Evolutionary conservation across 2,888 invertebrate species (phyloP).

Genomic region (Octonoba sinensis): DNA sequence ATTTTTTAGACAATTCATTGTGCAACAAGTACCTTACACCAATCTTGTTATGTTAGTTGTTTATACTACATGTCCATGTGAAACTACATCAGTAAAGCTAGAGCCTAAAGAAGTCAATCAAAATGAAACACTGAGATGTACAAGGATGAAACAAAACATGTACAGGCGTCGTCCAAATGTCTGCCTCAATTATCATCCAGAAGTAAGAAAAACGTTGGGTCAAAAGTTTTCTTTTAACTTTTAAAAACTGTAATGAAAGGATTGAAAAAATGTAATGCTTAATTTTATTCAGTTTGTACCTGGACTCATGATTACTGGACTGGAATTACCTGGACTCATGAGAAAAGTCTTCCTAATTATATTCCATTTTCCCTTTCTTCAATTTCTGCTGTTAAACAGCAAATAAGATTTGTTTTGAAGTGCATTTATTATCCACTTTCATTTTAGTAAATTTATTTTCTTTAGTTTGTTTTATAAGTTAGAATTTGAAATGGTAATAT

Average conservation of each 20-base stretch:
- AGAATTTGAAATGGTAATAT: too few species aligned
- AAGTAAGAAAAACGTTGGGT: conserved; percentile 54
- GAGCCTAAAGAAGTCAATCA: conserved; percentile 65
- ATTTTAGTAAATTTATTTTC: too few species aligned
- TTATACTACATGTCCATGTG: conserved; percentile 66
- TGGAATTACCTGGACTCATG: neutral
- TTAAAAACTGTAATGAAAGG: neutral
- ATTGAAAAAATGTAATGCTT: neutral
- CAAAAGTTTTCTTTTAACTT: neutral
- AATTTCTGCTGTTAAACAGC: too few species aligned
- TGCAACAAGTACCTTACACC: conserved; percentile 67
- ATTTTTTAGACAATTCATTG: conserved; percentile 65
- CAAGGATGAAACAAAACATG: conserved; percentile 62
- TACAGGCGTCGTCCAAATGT: conserved; percentile 65
- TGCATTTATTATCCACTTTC: too few species aligned
- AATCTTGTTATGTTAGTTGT: conserved; percentile 66
- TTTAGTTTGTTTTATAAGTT: too few species aligned
- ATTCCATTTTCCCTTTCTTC: too few species aligned
- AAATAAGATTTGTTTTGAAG: too few species aligned
- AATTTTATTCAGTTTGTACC: too few species aligned
- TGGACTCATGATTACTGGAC: neutral
- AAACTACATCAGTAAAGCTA: conserved; percentile 60
- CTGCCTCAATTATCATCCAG: conserved; percentile 67
- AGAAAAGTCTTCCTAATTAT: too few species aligned
- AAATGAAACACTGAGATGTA: conserved; percentile 61